Evolutionary conservation across 2,113 vertebrate genomes (phyloP).

Genomic region (Stigmatopora nigra): DNA sequence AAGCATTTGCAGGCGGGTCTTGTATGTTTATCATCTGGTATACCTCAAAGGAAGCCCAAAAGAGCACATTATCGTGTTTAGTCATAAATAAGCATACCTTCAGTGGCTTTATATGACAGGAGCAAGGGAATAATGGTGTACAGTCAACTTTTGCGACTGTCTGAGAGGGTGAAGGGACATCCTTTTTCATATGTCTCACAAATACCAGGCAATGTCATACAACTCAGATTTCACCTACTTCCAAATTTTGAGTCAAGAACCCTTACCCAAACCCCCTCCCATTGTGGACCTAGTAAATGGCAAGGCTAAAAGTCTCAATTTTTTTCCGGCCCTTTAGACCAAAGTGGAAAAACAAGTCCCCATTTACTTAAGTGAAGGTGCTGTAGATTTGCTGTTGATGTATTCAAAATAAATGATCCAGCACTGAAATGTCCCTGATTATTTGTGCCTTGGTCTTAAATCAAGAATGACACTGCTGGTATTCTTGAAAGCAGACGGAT

Average conservation of each 20-base stretch:
- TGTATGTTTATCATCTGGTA: neutral
- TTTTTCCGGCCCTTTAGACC: constrained; percentile 40
- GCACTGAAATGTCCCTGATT: constrained; percentile 14
- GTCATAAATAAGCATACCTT: constrained; percentile 23
- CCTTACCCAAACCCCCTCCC: too few species aligned
- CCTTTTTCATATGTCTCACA: constrained; percentile 42
- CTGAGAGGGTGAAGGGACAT: constrained; percentile 43
- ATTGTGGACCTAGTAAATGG: constrained; percentile 8
- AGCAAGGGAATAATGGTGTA: constrained; percentile 41
- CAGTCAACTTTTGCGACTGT: constrained; percentile 33
- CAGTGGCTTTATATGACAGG: constrained; percentile 20
- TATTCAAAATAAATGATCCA: constrained; percentile 31
- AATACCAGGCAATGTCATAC: constrained; percentile 37
- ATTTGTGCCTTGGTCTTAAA: constrained; percentile 16
- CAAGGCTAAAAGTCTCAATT: constrained; percentile 19
- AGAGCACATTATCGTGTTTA: constrained; percentile 1
- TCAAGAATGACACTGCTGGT: constrained; percentile 4
- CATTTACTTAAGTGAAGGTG: constrained; percentile 28
- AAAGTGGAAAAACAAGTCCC: constrained; percentile 16
- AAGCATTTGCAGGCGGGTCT: constrained; percentile 13
- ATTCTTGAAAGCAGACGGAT: constrained; percentile 1
- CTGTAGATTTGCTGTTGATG: constrained; percentile 11
- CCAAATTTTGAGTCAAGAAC: neutral
- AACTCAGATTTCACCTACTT: constrained; percentile 19
- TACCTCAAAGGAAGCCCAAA: constrained; percentile 20